Conservation (phyloP, 1,140 invertebrate genomes). For the Drosophila insularis region DNA sequence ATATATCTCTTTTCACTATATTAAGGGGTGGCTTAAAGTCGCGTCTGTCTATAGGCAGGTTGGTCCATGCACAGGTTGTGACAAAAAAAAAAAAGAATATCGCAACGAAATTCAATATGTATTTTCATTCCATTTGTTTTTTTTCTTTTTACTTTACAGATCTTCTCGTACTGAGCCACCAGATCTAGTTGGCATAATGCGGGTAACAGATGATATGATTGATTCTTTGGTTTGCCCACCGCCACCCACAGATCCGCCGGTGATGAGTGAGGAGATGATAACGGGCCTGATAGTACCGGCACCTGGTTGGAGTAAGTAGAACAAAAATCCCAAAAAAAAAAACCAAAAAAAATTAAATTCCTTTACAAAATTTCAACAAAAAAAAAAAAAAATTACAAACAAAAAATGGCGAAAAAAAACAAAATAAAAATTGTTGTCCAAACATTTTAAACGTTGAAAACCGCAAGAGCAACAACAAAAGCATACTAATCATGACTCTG, state of each 20-base stretch:
- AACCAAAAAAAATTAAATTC: conserved; percentile 16
- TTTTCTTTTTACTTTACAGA: conserved; percentile 70
- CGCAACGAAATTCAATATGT: conserved; percentile 21
- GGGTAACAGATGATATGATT: conserved; percentile 95
- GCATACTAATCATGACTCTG: conserved; percentile 72
- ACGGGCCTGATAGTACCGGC: conserved; percentile 97
- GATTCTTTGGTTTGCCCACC: conserved; percentile 97
- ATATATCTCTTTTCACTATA: no score
- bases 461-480: conserved; percentile 69
- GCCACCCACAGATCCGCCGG: conserved; percentile 94
- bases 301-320: conserved; percentile 92
- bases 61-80: background rate
- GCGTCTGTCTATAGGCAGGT: background rate
- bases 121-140: conserved; percentile 12
- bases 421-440: conserved; percentile 2
- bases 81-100: conserved; percentile 29
- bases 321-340: background rate
- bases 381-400: background rate
- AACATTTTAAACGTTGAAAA: conserved; percentile 39
- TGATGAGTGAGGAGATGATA: conserved; percentile 97
- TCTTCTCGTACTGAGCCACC: conserved; percentile 97
- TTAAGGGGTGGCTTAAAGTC: background rate
- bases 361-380: conserved; percentile 19
- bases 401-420: no score
- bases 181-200: conserved; percentile 91